Base-by-base conservation (phyloP, 2,797 vertebrate species). In the Cebuella pygmaea region DNA sequence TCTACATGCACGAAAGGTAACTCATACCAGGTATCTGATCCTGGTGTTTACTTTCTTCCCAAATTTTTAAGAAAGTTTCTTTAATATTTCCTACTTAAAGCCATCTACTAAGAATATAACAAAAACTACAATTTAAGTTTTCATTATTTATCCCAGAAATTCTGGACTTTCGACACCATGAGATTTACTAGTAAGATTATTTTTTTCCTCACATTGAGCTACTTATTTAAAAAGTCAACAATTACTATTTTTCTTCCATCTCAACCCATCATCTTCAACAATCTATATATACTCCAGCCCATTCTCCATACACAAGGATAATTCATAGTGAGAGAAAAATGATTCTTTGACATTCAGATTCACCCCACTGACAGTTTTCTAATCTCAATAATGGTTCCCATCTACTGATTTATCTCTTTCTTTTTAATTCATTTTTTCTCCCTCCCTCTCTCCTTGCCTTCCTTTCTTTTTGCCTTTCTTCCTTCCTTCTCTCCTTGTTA, bases 1-100 rank as follows among this genome's bases (percentile, higher is more conserved):
- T 74, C 46, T 85, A 48, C 2, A 80, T n/a, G 55, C 96, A 91
- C 5, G 93, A 94, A 95, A 95, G 61, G 50, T 20, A 85, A 96
- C 44, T 92, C 27, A 39, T 30, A 80, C 1, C 50, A 93, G 64
- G 50, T 84, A 96, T 91, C 22, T 87, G 19, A 90, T 44, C 19
- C 14, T 84, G 44, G 5, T 59, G 3, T 57, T 93, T 59, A 1
- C 33, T 19, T 55, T 22, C 59, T 46, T 61, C 4, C 33, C 57
- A 50, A 93, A 26, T 55, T 88, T 87, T 48, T n/a, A 72, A 41
- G 59, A 80, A 86, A 44, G 4, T 30, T 41, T 80, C n/a, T 70
- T 57, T 67, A 50, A n/a, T 81, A 79, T 0, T 33, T 88, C 15
- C 27, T 41, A 92, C 92, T 19, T 83, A 27, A 33, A 84, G 5